phyloP scores from a whole-genome alignment of 1,140 invertebrate species.

The Drosophila cardini region DNA sequence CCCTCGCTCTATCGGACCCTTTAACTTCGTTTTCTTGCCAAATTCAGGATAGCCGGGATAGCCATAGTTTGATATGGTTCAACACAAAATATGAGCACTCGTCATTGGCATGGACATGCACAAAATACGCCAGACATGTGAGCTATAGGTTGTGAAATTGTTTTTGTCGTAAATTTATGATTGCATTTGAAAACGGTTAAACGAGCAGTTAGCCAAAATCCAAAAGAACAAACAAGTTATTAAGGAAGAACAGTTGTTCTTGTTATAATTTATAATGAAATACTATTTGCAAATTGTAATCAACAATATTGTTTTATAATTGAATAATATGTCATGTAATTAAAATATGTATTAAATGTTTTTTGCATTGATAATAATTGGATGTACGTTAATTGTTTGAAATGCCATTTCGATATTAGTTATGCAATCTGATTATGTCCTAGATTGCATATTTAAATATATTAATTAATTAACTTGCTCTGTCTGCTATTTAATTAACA shows the following conservation, averaged over 20 bases:
- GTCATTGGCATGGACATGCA: slow-evolving; percentile 42
- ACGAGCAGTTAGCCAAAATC: not conserved
- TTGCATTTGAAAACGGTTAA: not conserved
- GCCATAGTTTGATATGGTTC: slow-evolving; percentile 5
- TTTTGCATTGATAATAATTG: too few species aligned
- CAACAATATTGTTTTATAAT: slow-evolving; percentile 3
- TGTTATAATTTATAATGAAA: not conserved
- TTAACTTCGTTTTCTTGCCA: slow-evolving; percentile 24
- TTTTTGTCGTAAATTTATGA: slow-evolving; percentile 29
- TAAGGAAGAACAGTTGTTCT: not conserved
- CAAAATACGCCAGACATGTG: slow-evolving; percentile 20
- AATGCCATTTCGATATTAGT: slow-evolving; percentile 2
- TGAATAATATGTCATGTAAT: not conserved
- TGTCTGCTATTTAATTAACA: slow-evolving; percentile 2
- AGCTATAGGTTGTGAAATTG: slow-evolving; percentile 13
- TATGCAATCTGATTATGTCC: slow-evolving; percentile 21
- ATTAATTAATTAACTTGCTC: slow-evolving; percentile 20
- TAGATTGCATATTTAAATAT: slow-evolving; percentile 26
- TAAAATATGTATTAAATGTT: not conserved
- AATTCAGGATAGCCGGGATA: not conserved
- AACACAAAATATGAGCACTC: slow-evolving; percentile 31
- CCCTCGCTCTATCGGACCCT: not conserved
- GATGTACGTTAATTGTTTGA: slow-evolving; percentile 1
- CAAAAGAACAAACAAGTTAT: not conserved
- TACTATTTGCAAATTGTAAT: not conserved